Conservation (phyloP, 2,888 invertebrate genomes). For the Bugula neritina region DNA sequence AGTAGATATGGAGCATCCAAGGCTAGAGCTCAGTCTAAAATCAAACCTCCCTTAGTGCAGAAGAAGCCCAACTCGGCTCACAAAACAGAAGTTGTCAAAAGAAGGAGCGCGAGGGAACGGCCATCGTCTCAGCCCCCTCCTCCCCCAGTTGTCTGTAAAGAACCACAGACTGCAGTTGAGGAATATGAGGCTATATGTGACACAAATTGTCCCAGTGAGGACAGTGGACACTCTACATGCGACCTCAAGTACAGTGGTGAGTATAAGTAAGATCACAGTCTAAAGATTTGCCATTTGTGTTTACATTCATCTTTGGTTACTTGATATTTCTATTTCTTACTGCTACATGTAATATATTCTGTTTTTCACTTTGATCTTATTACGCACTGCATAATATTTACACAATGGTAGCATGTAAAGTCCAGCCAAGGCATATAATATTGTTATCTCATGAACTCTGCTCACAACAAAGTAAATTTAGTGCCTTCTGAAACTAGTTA, state of each 20-base stretch:
- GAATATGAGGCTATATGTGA: neutral
- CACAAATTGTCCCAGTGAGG: slow-evolving; percentile 9
- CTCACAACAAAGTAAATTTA: too few relatives aligned
- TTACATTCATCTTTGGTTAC: too few relatives aligned
- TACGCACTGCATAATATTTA: too few relatives aligned
- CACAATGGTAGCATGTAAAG: too few relatives aligned
- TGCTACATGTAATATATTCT: too few relatives aligned
- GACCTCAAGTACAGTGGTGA: slow-evolving; percentile 24
- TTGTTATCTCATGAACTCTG: too few relatives aligned
- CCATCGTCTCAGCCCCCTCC: neutral
- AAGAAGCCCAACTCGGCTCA: neutral
- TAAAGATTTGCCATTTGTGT: too few relatives aligned
- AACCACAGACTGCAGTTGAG: neutral
- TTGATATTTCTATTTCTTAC: too few relatives aligned
- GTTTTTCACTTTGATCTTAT: too few relatives aligned
- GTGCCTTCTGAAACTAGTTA: too few relatives aligned
- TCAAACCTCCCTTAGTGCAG: neutral
- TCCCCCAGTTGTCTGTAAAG: neutral
- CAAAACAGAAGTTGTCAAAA: neutral
- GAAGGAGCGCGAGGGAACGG: neutral
- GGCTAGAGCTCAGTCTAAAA: neutral
- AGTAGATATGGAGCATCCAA: neutral
- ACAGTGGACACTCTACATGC: slow-evolving; percentile 18
- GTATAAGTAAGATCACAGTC: too few relatives aligned
- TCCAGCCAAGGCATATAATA: too few relatives aligned